Base-by-base conservation (phyloP, 2,888 invertebrate genomes). In the Erynnis tages region DNA sequence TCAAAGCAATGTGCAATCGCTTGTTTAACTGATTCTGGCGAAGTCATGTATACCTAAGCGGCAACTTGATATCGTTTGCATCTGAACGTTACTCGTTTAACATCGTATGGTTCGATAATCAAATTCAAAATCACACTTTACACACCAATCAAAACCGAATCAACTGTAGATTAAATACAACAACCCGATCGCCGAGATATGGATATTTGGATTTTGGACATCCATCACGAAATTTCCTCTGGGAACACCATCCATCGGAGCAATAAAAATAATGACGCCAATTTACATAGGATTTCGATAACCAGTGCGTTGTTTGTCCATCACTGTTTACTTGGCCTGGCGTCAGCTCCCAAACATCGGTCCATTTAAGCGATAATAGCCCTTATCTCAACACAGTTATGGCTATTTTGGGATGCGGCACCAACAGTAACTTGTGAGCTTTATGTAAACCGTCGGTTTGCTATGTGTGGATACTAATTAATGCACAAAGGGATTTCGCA, bases 401-500 rank as follows among this genome's bases (percentile, higher is more conserved):
- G 50, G 21, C 21, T 35, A 7, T 30, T 29, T 44, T 23, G 21
- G 44, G 29, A 2, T 43, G 40, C 4, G 11, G 6, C n/a, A 7
- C 8, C 8, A 2, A 16, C 44, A 30, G 44, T 52, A 37, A 53
- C 53, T 53, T 32, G 38, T 38, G 17, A 30, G 32, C 23, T 37
- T 53, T 53, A 45, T 53, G 53, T 40, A 52, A 52, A 45, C 53
- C 45, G 23, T 53, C 16, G 25, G 45, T 38, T 49, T 41, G 55
- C 58, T 54, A 48, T 58, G 54, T 54, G 56, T 54, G 49, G 50
- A 63, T 60, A 59, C 54, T 66, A 66, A 63, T 65, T 66, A 63
- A 66, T 64, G 60, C 61, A 61, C 65, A 66, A 62, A 63, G 63
- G 60, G 60, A 59, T 65, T 61, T 59, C 57, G 56, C 54, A 62